phyloP scores from a whole-genome alignment of 2,113 vertebrate species.

The Platichthys flesus region DNA sequence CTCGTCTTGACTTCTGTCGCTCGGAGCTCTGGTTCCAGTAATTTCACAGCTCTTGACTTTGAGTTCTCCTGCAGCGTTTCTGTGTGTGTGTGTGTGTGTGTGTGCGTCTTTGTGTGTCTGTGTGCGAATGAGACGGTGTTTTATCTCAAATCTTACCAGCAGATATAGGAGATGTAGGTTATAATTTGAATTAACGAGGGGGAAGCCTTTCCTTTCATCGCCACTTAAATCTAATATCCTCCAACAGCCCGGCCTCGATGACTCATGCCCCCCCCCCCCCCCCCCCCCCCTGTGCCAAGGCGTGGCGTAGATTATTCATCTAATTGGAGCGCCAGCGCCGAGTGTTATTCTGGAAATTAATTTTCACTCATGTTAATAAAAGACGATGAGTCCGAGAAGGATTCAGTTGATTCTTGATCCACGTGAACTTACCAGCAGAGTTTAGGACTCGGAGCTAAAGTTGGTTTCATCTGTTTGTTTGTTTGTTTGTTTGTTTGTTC shows the following conservation, averaged over 20 bases:
- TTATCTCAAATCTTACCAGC: too few species aligned
- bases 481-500: too few species aligned
- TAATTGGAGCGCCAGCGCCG: constrained; percentile 50
- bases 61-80: too few species aligned
- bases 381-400: not conserved
- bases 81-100: too few species aligned
- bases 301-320: constrained; percentile 61
- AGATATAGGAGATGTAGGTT: too few species aligned
- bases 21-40: too few species aligned
- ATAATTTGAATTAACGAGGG: not conserved
- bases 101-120: too few species aligned
- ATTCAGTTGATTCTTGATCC: not conserved
- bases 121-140: too few species aligned
- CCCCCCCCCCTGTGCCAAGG: constrained; percentile 23
- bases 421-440: not conserved
- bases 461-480: too few species aligned
- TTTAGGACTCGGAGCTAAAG: too few species aligned
- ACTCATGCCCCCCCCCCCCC: constrained; percentile 18
- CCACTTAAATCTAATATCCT: constrained; percentile 66
- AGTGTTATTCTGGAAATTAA: constrained; percentile 3
- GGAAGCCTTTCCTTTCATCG: constrained; percentile 47
- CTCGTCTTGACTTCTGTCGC: too few species aligned
- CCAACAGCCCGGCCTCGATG: constrained; percentile 47
- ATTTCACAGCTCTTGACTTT: too few species aligned
- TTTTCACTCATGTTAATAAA: constrained; percentile 17